Evolutionary conservation across 2,797 vertebrate species (phyloP), one percentile per base, ranked within the genome.

Genomic region (Bovichtus variegatus): DNA sequence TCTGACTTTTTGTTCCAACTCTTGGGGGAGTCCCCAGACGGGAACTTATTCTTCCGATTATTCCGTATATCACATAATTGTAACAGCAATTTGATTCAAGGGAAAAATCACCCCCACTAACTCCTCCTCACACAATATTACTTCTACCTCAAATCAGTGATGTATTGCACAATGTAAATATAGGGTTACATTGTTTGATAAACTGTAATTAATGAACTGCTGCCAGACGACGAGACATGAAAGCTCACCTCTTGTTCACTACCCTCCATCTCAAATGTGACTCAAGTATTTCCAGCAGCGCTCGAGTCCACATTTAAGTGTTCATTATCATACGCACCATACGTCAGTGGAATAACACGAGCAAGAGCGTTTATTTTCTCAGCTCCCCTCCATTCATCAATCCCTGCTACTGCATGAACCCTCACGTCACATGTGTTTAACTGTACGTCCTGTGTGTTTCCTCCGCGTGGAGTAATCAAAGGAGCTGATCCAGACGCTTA

Each of bases 331-430:
- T 44, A n/a, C 2, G 2, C 74, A 62, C 50, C 76, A 82, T 92
- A 86, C 78, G 78, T 93, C 90, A 92, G 69, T 89, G 68, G 81
- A 92, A 91, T 91, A 94, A 94, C 91, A 91, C 55, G n/a, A 69
- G 55, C 46, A 6, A 67, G 6, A 16, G 64, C 27, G 87, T 93
- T 93, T 93, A 90, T 94, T 95, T 94, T 85, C 81, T 78, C 88
- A 80, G 71, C 67, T 71, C 71, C 21, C 27, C 54, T 58, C 69
- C 79, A 87, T 93, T 92, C 84, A 93, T 87, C 92, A 93, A 82
- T 78, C 68, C 62, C 71, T 78, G 90, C 94, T 93, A 91, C 91
- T 85, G 89, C 88, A 8, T 61, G 58, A 82, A 51, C 77, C 67
- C 78, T 72, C 41, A 12, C 18, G 78, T 91, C 87, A 87, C 72